These are phyloP conservation scores for Oncorhynchus mykiss DNA, from an alignment of 2,113 vertebrate species.

Conservation along the genomic window DNA sequence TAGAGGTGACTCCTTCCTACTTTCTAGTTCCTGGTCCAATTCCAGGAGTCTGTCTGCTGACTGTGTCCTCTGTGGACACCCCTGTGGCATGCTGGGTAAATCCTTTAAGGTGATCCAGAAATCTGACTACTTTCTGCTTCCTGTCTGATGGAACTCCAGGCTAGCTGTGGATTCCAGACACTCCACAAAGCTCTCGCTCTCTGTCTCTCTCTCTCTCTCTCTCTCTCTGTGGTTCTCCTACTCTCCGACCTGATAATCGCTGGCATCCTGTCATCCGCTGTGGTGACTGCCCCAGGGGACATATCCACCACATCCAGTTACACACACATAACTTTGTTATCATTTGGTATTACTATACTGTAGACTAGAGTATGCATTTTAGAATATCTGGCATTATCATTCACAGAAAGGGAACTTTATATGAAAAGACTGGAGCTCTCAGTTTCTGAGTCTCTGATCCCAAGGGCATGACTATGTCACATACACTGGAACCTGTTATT, in stretches of 20 bases:
- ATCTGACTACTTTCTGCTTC: conserved; percentile 32
- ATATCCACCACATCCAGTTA: not conserved
- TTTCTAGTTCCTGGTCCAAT: conserved; percentile 4
- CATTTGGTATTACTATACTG: not conserved
- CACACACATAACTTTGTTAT: not conserved
- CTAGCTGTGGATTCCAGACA: conserved; percentile 29
- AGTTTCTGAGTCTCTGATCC: not conserved
- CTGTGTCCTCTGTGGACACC: too few species aligned
- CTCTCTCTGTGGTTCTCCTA: not conserved
- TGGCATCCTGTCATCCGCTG: conserved; percentile 16
- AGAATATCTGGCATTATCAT: conserved; percentile 47
- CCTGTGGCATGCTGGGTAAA: conserved; percentile 11
- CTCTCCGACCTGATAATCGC: not conserved
- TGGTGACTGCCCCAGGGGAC: conserved; percentile 15
- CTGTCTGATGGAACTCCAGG: conserved; percentile 29
- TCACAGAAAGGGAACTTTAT: conserved; percentile 44
- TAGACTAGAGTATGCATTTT: not conserved
- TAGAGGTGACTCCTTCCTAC: conserved; percentile 21
- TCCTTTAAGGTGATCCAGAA: conserved; percentile 21
- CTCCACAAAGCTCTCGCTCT: conserved; percentile 22
- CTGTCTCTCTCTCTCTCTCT: conserved; percentile 42
- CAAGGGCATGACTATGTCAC: not conserved
- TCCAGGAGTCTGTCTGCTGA: conserved; percentile 8
- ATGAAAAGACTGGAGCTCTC: conserved; percentile 35
- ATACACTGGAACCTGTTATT: conserved; percentile 3